Conservation (phyloP, 2,113 vertebrate genomes). For the Syngnathus floridae region DNA sequence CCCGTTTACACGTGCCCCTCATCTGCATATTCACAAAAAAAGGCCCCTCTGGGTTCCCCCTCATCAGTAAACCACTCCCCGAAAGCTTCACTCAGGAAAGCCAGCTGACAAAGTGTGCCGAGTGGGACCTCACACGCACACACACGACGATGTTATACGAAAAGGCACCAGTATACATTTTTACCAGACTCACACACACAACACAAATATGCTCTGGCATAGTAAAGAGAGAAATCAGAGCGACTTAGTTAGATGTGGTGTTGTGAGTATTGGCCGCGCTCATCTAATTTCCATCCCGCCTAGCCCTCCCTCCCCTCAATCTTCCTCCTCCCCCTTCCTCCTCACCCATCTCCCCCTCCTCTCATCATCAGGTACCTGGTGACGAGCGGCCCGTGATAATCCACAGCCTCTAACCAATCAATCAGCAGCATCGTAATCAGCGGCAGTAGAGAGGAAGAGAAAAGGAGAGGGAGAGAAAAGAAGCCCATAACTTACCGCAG, state of each 20-base stretch:
- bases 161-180: conserved; percentile 45
- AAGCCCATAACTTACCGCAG: conserved; percentile 74
- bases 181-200: conserved; percentile 32
- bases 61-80: conserved; percentile 66
- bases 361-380: conserved; percentile 79
- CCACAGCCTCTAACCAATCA: conserved; percentile 76
- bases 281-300: conserved; percentile 66
- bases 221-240: conserved; percentile 60
- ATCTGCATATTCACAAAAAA: conserved; percentile 78
- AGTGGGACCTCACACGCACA: conserved; percentile 48
- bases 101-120: conserved; percentile 50
- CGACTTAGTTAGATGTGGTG: conserved; percentile 68
- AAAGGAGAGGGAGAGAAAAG: conserved; percentile 48
- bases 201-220: conserved; percentile 53
- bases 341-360: conserved; percentile 61
- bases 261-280: conserved; percentile 71
- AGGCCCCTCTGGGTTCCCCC: conserved; percentile 60
- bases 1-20: conserved; percentile 57
- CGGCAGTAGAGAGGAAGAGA: conserved; percentile 43
- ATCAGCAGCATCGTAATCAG: conserved; percentile 77
- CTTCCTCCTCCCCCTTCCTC: conserved; percentile 35
- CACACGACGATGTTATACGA: conserved; percentile 6
- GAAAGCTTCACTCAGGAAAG: conserved; percentile 52
- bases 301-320: conserved; percentile 9
- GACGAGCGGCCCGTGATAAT: conserved; percentile 75